Evolutionary conservation across 2,888 invertebrate genomes (phyloP), one percentile per base, ranked within the genome.

Genomic region (Neoaliturus tenellus): DNA sequence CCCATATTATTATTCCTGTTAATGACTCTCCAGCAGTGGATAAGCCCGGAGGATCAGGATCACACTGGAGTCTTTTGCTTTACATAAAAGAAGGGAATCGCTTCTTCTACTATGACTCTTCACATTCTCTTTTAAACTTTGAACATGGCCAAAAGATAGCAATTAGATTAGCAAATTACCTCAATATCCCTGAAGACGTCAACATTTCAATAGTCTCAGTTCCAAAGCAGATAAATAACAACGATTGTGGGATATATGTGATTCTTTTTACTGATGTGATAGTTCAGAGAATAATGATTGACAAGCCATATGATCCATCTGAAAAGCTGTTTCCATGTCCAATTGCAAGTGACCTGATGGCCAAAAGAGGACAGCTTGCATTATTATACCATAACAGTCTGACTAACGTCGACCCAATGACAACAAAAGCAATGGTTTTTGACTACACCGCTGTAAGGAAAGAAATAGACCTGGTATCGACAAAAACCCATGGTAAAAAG

Each of bases 31-130:
- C 71, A 39, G 71, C 35, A n/a, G 41, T n/a, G 1, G n/a, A 71
- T n/a, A 71, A 39, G 20, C 39, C 41, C n/a, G 71, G 71, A 2
- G 71, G 71, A 1, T 71, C 71, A 39, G 71, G 71, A 25, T 71
- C 71, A 10, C 71, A 71, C 39, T 71, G 71, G 71, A 71, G 71
- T 41, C 23, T 71, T 2, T 14, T 71, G 10, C 39, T 71, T n/a
- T 41, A 33, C 23, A 28, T 39, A 20, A 20, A 39, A 23, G 23
- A 17, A 12, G 5, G 28, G 23, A 41, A 41, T 39, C 2, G 20
- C 17, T 71, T 71, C 20, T n/a, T 12, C 20, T 71, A 71, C n/a
- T 71, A 17, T 31, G 71, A 71, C 71, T 71, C 71, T 6, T 31
- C 31, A 8, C 3, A 33, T 31, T 33, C 8, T 6, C 31, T 69